phyloP scores from a whole-genome alignment of 2,888 invertebrate species.

The Meandrusa payeni region DNA sequence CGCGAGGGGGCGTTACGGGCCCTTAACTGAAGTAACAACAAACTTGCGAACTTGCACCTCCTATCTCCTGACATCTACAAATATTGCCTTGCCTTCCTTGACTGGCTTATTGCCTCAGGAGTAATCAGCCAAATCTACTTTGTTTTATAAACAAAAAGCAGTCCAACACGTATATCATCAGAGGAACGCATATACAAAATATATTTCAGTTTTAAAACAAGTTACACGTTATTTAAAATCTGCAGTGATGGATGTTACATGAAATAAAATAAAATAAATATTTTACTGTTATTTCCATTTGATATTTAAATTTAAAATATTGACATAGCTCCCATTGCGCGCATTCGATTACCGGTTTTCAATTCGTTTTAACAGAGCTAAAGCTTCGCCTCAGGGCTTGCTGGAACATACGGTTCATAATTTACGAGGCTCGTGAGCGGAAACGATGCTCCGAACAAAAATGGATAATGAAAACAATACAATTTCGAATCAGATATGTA shows the following conservation, averaged over 20 bases:
- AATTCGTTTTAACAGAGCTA: constrained; percentile 72
- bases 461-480: constrained; percentile 69
- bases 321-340: constrained; percentile 71
- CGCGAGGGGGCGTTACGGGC: constrained; percentile 55
- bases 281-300: constrained; percentile 56
- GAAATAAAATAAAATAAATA: constrained; percentile 58
- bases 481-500: constrained; percentile 66
- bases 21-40: constrained; percentile 43
- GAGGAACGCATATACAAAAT: constrained; percentile 32
- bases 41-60: constrained; percentile 46
- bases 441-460: constrained; percentile 70
- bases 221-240: constrained; percentile 46
- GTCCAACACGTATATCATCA: constrained; percentile 21
- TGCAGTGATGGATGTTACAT: constrained; percentile 51
- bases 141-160: constrained; percentile 16
- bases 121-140: background rate
- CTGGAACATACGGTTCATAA: constrained; percentile 70
- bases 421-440: constrained; percentile 68
- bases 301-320: constrained; percentile 77
- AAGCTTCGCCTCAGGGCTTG: constrained; percentile 63
- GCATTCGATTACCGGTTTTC: constrained; percentile 78
- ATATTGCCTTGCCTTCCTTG: too few relatives aligned
- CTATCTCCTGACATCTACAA: constrained; percentile 39
- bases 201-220: constrained; percentile 37
- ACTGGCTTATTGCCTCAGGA: too few relatives aligned